Conservation (phyloP, 2,888 invertebrate genomes). For the Hydrotaea cyrtoneurina region DNA sequence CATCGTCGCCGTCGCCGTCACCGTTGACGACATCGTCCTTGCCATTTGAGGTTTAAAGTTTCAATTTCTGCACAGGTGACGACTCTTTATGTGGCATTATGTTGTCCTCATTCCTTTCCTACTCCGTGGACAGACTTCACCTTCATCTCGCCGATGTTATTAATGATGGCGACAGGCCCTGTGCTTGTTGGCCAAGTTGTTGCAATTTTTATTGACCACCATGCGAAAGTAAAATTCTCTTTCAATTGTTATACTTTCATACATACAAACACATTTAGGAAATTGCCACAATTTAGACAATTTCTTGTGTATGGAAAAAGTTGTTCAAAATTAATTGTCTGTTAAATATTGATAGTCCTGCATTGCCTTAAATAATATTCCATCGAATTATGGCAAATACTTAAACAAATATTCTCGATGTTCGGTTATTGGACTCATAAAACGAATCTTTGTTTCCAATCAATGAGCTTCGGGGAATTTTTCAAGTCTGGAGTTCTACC, state of each 20-base stretch:
- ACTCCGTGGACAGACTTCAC: too few relatives aligned
- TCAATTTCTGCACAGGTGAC: conserved; percentile 9
- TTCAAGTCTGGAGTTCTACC: too few relatives aligned
- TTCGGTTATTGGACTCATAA: too few relatives aligned
- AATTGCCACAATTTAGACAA: conserved; percentile 6
- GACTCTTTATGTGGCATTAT: conserved; percentile 31
- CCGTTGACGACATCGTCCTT: conserved; percentile 31
- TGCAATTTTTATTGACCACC: conserved; percentile 29
- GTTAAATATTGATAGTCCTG: conserved; percentile 20
- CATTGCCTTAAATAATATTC: conserved; percentile 3
- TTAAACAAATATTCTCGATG: not conserved
- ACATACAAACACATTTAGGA: conserved; percentile 9
- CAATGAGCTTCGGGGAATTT: too few relatives aligned
- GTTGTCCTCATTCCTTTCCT: too few relatives aligned
- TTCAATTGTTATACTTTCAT: conserved; percentile 3
- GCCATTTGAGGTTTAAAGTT: conserved; percentile 47
- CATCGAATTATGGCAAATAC: not conserved
- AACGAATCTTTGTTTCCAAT: too few relatives aligned
- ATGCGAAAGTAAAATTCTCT: conserved; percentile 23
- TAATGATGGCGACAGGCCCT: not conserved
- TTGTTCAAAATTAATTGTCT: conserved; percentile 15
- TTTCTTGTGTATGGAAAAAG: not conserved
- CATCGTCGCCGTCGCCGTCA: conserved; percentile 3
- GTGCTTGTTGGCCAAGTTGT: conserved; percentile 21
- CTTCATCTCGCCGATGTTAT: too few relatives aligned